Evolutionary conservation across 2,888 invertebrate species (phyloP).

Genomic region (Helicoverpa assulta): DNA sequence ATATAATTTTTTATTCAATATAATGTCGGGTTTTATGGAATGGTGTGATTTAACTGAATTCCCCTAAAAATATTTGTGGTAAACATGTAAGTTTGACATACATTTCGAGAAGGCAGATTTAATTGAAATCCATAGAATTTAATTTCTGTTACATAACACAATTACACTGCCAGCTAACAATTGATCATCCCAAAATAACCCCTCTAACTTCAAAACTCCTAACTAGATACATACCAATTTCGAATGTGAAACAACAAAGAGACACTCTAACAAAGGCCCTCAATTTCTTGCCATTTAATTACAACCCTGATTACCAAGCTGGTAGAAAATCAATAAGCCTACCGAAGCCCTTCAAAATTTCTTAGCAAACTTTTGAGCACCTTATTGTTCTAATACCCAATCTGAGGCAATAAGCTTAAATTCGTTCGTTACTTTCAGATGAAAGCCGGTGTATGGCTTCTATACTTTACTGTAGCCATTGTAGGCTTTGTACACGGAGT

Average conservation of each 20-base stretch:
- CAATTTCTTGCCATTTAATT: slow-evolving; percentile 44
- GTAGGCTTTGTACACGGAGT: slow-evolving; percentile 34
- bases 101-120: too few relatives aligned
- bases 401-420: slow-evolving; percentile 56
- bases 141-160: background rate
- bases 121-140: too few relatives aligned
- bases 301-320: slow-evolving; percentile 40
- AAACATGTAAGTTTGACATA: too few relatives aligned
- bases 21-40: too few relatives aligned
- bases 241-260: slow-evolving; percentile 23
- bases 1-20: too few relatives aligned
- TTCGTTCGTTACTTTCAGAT: slow-evolving; percentile 47
- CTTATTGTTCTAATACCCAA: slow-evolving; percentile 59
- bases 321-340: slow-evolving; percentile 51
- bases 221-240: slow-evolving; percentile 4
- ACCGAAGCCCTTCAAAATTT: slow-evolving; percentile 45
- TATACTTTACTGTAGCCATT: slow-evolving; percentile 46
- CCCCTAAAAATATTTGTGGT: too few relatives aligned
- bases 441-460: slow-evolving; percentile 50
- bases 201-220: slow-evolving; percentile 4
- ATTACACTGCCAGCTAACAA: background rate
- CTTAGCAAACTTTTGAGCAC: slow-evolving; percentile 56
- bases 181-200: background rate
- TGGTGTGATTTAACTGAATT: too few relatives aligned
- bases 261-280: slow-evolving; percentile 16